Conservation (phyloP, 2,888 invertebrate genomes). For the Drosophila incognita region DNA sequence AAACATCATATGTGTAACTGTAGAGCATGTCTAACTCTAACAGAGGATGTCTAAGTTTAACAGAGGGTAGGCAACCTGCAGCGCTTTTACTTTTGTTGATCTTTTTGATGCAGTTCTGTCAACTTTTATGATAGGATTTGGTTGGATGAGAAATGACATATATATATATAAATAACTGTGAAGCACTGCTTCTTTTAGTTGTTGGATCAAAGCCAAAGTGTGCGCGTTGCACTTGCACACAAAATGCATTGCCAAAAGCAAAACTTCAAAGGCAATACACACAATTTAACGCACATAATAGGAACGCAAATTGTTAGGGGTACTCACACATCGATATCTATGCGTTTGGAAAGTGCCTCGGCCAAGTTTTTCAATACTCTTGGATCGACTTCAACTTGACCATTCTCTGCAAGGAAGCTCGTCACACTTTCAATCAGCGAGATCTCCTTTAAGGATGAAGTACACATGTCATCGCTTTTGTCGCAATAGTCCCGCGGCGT, state of each 20-base stretch:
- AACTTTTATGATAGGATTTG: constrained; percentile 12
- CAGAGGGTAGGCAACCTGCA: constrained; percentile 16
- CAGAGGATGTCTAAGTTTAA: constrained; percentile 12
- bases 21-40: background rate
- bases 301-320: constrained; percentile 21
- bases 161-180: constrained; percentile 3
- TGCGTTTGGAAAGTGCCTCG: constrained; percentile 73
- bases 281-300: constrained; percentile 22
- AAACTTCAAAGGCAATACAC: constrained; percentile 48
- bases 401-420: constrained; percentile 79
- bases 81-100: constrained; percentile 22
- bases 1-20: constrained; percentile 3
- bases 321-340: constrained; percentile 75
- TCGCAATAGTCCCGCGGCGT: constrained; percentile 53
- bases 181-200: constrained; percentile 31
- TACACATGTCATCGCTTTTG: constrained; percentile 48
- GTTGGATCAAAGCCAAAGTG: constrained; percentile 58
- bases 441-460: constrained; percentile 72
- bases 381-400: constrained; percentile 75
- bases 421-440: constrained; percentile 78
- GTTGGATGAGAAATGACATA: constrained; percentile 29
- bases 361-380: constrained; percentile 74
- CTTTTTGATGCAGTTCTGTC: constrained; percentile 33
- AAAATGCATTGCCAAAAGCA: constrained; percentile 46
- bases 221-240: constrained; percentile 49